Conservation (phyloP, 2,113 vertebrate genomes). For the Leptocoma aspasia region DNA sequence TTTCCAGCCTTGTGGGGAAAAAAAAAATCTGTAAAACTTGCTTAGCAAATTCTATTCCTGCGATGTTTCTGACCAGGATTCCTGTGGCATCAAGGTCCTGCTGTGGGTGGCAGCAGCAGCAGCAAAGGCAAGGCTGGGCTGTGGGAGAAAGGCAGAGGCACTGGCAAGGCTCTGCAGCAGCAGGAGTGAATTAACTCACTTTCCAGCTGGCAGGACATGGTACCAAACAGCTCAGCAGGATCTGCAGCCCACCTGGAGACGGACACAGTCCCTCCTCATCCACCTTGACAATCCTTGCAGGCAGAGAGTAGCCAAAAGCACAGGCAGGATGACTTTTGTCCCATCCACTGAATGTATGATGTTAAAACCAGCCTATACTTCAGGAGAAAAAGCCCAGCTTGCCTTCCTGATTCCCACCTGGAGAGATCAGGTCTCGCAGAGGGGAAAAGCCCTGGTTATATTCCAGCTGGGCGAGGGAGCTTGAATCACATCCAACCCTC, state of each 20-base stretch:
- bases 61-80: neutral
- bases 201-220: neutral
- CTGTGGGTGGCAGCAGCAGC: neutral
- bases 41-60: neutral
- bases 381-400: neutral
- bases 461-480: neutral
- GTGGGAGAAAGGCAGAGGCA: neutral
- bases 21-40: neutral
- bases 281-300: neutral
- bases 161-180: neutral
- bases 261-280: neutral
- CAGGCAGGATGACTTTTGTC: neutral
- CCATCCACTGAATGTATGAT: neutral
- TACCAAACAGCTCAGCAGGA: fast-evolving
- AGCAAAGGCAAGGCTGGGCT: neutral
- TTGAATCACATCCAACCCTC: neutral
- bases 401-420: neutral
- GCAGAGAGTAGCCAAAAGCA: neutral
- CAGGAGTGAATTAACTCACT: neutral
- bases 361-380: neutral
- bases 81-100: neutral
- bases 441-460: neutral
- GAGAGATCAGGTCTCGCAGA: neutral
- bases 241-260: neutral
- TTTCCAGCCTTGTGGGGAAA: neutral